phyloP scores from a whole-genome alignment of 2,888 invertebrate genomes.

The Oasisia sp. region DNA sequence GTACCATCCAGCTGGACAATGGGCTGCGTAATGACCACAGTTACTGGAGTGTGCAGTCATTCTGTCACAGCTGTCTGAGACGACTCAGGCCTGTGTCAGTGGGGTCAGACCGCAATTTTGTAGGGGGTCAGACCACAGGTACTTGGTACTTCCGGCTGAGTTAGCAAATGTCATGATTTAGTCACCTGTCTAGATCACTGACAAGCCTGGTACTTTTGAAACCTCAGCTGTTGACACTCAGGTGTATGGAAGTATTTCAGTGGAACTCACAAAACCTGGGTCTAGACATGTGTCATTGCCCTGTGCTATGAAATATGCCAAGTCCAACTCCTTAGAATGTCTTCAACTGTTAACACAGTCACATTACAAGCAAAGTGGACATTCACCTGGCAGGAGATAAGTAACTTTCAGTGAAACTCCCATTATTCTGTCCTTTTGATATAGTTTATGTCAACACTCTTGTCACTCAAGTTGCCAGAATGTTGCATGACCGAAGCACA shows the following conservation, averaged over 20 bases:
- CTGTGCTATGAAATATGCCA: too few species aligned
- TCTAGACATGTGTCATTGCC: too few species aligned
- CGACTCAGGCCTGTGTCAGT: not conserved
- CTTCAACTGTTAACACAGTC: not conserved
- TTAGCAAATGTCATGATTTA: not conserved
- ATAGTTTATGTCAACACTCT: not conserved
- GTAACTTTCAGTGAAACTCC: too few species aligned
- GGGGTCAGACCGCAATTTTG: not conserved
- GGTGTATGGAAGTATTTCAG: not conserved
- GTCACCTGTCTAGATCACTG: not conserved
- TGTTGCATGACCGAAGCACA: too few species aligned
- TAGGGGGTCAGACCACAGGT: not conserved
- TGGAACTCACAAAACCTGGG: not conserved
- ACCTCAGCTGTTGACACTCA: not conserved
- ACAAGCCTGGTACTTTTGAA: not conserved
- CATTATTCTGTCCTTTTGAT: not conserved
- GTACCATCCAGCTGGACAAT: not conserved
- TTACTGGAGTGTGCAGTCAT: not conserved
- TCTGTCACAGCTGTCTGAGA: not conserved
- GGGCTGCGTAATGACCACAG: not conserved
- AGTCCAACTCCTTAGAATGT: not conserved
- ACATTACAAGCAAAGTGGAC: too few species aligned
- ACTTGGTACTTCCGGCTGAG: too few species aligned
- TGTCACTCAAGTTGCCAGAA: not conserved
- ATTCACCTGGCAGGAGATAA: too few species aligned